These are phyloP conservation scores for Ctenoplectra terminalis DNA, from an alignment of 1,140 invertebrate genomes.

Conservation along the genomic window DNA sequence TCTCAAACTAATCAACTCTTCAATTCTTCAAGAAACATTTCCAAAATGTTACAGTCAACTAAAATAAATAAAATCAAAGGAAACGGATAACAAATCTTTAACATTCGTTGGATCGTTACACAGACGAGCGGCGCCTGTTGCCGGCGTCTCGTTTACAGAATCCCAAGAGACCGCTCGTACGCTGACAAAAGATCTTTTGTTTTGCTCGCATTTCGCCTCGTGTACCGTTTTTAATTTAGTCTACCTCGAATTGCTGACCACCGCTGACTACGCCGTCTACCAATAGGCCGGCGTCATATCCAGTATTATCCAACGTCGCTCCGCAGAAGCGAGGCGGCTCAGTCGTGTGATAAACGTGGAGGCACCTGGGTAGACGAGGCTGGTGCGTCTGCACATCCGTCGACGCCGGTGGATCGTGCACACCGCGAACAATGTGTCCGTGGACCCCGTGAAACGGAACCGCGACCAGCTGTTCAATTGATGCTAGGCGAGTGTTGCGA, in stretches of 20 bases:
- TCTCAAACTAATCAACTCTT: no score
- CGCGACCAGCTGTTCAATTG: slow-evolving; percentile 23
- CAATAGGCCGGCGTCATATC: slow-evolving; percentile 60
- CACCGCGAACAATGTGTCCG: slow-evolving; percentile 26
- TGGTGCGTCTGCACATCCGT: slow-evolving; percentile 38
- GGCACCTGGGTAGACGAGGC: slow-evolving; percentile 48
- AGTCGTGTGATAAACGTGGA: slow-evolving; percentile 68
- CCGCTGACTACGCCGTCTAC: slow-evolving; percentile 49
- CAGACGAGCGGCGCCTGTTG: no score
- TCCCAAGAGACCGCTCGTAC: not conserved
- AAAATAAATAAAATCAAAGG: no score
- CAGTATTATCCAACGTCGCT: slow-evolving; percentile 61
- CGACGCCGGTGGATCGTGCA: slow-evolving; percentile 36
- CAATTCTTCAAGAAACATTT: no score
- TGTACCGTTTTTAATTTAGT: slow-evolving; percentile 73
- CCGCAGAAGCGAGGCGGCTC: slow-evolving; percentile 50
- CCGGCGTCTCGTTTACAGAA: not conserved
- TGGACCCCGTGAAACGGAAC: slow-evolving; percentile 40
- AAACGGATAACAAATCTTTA: no score
- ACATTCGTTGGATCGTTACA: not conserved
- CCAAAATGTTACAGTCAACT: no score
- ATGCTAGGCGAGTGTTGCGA: slow-evolving; percentile 9
- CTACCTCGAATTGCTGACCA: slow-evolving; percentile 64
- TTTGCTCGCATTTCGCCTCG: slow-evolving; percentile 24
- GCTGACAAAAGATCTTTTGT: slow-evolving; percentile 20